These are phyloP conservation scores for Drosophila picticornis DNA, from an alignment of 2,888 invertebrate species.

Conservation along the genomic window DNA sequence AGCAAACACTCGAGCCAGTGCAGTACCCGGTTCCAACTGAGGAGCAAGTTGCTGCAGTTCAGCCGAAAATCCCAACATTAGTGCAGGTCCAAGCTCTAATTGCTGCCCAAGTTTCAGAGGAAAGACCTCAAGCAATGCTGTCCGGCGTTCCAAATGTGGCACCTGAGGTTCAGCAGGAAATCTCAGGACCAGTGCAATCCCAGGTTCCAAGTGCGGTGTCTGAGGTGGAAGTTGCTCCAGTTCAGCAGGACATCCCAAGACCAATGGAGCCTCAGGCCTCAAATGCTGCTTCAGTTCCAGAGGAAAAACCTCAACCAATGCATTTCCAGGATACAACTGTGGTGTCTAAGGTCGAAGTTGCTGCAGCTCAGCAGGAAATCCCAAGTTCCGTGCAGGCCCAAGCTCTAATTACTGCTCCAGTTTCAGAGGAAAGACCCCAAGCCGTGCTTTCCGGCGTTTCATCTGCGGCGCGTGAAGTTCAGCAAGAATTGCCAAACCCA, in stretches of 20 bases:
- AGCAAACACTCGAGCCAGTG: not conserved
- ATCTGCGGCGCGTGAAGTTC: not conserved
- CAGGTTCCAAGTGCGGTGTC: not conserved
- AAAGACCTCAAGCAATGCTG: not conserved
- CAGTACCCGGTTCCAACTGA: not conserved
- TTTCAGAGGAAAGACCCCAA: not conserved
- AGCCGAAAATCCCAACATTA: not conserved
- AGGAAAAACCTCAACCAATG: no score
- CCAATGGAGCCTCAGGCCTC: not conserved
- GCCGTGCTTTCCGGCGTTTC: not conserved
- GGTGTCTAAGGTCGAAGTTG: no score
- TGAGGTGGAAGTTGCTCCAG: not conserved
- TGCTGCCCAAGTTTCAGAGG: not conserved
- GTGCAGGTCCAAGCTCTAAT: not conserved
- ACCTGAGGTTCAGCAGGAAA: no score
- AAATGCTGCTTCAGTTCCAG: no score
- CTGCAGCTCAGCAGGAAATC: not conserved
- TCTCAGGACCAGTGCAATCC: no score
- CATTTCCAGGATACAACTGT: no score
- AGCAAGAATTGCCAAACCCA: not conserved
- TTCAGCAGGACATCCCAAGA: not conserved
- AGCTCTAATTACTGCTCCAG: not conserved
- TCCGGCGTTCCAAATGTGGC: not conserved
- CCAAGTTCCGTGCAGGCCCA: rapidly evolving
- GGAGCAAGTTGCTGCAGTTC: not conserved